Evolutionary conservation across 2,113 vertebrate genomes (phyloP).

Genomic region (Enhydra lutris): DNA sequence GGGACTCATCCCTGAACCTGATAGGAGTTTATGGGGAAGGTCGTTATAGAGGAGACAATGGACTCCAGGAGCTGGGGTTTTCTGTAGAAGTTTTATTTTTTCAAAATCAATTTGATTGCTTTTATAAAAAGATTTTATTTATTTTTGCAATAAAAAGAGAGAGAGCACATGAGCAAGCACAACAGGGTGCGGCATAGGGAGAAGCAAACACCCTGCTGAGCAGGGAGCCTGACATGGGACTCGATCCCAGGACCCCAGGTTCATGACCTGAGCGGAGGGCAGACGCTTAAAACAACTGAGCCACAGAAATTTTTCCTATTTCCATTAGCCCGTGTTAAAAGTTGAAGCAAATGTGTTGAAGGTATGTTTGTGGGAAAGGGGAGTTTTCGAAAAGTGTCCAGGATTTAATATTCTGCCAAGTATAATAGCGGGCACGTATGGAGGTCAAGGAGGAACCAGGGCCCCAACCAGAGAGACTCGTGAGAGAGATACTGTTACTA

Average conservation of each 20-base stretch:
- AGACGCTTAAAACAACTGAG: neutral
- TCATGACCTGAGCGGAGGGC: neutral
- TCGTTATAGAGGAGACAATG: neutral
- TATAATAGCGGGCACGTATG: accelerated
- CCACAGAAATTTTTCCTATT: neutral
- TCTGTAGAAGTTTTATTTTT: neutral
- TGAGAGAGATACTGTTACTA: neutral
- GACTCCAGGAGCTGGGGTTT: neutral
- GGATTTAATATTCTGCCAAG: neutral
- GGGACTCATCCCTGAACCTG: neutral
- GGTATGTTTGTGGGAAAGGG: neutral
- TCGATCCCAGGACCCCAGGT: neutral
- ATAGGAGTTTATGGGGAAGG: neutral
- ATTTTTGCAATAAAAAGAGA: no score
- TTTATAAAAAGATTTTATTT: neutral
- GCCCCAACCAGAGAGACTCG: neutral
- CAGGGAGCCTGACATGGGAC: no score
- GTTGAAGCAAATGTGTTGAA: neutral
- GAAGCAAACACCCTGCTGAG: no score
- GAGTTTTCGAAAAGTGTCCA: neutral
- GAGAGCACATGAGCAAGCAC: no score
- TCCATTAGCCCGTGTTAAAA: neutral
- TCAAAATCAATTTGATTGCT: neutral
- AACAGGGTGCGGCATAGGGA: no score
- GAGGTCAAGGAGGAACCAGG: neutral